Percentiles rank a stretch among this genome's conserved stretches.
phyloP scores from a whole-genome alignment of 2,888 invertebrate genomes.

The Euzetes globulus region DNA sequence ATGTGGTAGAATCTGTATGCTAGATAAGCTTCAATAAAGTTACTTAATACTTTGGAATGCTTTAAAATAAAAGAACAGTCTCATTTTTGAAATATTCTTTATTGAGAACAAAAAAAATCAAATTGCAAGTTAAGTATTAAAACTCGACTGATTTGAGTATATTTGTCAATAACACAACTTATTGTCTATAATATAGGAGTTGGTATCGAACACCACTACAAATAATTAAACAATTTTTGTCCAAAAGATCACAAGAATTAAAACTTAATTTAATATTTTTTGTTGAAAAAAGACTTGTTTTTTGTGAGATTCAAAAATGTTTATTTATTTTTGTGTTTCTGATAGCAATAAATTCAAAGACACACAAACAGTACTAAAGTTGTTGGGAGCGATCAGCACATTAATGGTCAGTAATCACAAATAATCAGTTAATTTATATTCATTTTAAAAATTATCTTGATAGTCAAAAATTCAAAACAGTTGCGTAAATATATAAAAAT shows the following conservation, averaged over 20 bases:
- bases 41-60: background rate
- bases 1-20: too few species aligned
- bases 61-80: background rate
- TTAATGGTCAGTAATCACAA: background rate
- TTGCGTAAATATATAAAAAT: conserved; percentile 3
- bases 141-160: background rate
- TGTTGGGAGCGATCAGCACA: conserved; percentile 15
- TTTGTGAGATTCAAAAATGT: conserved; percentile 6
- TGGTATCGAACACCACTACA: conserved; percentile 1
- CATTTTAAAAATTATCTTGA: too few species aligned
- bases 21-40: too few species aligned
- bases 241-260: conserved; percentile 22
- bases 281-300: background rate
- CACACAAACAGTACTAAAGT: conserved; percentile 21
- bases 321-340: background rate
- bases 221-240: conserved; percentile 15
- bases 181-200: conserved; percentile 1
- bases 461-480: background rate
- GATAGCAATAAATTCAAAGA: conserved; percentile 17
- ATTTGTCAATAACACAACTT: background rate
- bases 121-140: conserved; percentile 15
- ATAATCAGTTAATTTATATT: background rate
- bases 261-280: conserved; percentile 12
- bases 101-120: conserved; percentile 7
- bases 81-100: background rate